Percentiles rank a stretch among this genome's conserved stretches.
Conservation (phyloP, 2,113 vertebrate species). For the Xiphophorus hellerii region DNA sequence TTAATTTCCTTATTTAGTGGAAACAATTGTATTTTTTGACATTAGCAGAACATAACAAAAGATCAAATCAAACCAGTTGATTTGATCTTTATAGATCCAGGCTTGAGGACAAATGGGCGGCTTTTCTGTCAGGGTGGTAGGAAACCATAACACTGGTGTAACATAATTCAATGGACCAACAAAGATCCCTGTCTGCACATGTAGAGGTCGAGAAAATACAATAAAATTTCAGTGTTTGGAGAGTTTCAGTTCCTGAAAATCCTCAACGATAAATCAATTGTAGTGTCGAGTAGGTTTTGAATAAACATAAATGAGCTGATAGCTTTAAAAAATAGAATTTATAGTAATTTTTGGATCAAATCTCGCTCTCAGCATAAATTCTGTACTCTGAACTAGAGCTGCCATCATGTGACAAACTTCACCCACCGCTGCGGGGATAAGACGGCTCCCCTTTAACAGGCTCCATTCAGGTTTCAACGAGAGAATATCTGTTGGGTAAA, state of each 20-base stretch:
- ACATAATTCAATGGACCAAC: no score
- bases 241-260: no score
- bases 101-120: background rate
- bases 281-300: background rate
- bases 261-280: no score
- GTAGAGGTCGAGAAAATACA: no score
- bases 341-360: background rate
- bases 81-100: background rate
- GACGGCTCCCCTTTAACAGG: background rate
- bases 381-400: conserved; percentile 25
- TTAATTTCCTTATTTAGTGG: no score
- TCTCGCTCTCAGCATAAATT: conserved; percentile 11
- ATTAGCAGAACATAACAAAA: no score
- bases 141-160: background rate
- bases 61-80: no score
- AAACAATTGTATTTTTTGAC: no score
- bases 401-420: conserved; percentile 9
- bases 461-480: background rate
- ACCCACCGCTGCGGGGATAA: conserved; percentile 1
- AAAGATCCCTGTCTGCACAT: no score
- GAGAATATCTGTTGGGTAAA: background rate
- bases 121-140: background rate
- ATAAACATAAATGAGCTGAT: background rate
- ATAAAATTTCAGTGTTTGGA: no score
- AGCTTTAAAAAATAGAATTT: background rate